Base-by-base conservation (phyloP, 1,140 invertebrate species). In the Aphidius gifuensis region DNA sequence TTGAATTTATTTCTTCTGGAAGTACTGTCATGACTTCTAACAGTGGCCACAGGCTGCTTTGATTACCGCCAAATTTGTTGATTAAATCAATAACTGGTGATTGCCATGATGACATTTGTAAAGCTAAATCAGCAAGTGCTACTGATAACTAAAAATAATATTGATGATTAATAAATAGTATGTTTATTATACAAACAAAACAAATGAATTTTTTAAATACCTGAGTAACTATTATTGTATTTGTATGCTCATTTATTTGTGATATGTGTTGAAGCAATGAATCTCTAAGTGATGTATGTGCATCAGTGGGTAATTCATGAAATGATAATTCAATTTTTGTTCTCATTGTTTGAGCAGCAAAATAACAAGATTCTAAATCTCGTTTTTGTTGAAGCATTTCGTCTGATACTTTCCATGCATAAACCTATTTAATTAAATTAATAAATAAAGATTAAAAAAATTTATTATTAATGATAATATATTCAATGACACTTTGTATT, bases 291-390 rank as follows among this genome's bases (percentile, higher is more conserved):
- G 93, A 93, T 61, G 85, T 79, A 69, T 97, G 90, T 42, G 93
- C 89, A 68, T 93, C 89, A 11, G 83, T 68, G 8, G 97, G 96
- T 56, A 99, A 80, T 82, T 99, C 97, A 71, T 94, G 89, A 73
- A 99, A 96, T 58, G 90, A 92, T 68, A 90, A 87, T 79, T 98
- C 92, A 56, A 94, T 92, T 85, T 99, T 99, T 9, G 92, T 92
- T 65, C 96, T 85, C 88, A 99, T 94, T 5, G 96, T 99, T 80
- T 99, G 96, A 8, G 97, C 96, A 23, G 94, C 97, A 83, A 99
- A 98, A 77, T 97, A 97, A 82, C 94, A 96, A 32, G 94, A 95
- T 69, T 97, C 88, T 56, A 96, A 71, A 77, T 94, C 91, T 66
- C 86, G 83, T 72, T 96, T 94, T 46, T 92, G 85, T 62, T 92